Percentiles rank a stretch among this genome's conserved stretches.
Evolutionary conservation across 1,140 invertebrate species (phyloP).

Genomic region (Drosophila saltans): DNA sequence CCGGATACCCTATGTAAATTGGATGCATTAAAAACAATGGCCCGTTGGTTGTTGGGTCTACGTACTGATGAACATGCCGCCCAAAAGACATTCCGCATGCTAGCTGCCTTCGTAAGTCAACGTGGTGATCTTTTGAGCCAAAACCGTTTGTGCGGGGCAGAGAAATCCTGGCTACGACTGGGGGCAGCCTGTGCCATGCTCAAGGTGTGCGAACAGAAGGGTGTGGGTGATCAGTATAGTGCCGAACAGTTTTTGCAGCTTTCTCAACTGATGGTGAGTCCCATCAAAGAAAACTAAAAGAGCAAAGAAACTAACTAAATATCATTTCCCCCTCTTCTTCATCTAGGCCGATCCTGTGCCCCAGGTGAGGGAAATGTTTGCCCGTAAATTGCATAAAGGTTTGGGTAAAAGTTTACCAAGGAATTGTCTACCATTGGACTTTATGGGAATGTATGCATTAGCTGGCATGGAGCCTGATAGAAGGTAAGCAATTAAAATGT

Average conservation of each 20-base stretch:
- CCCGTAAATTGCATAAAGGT: constrained; percentile 96
- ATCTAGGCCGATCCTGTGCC: constrained; percentile 88
- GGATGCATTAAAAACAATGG: constrained; percentile 97
- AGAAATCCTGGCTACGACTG: constrained; percentile 96
- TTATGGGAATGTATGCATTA: constrained; percentile 97
- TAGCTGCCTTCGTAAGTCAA: constrained; percentile 94
- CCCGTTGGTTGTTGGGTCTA: constrained; percentile 96
- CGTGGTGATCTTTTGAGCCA: constrained; percentile 92
- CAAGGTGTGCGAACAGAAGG: constrained; percentile 97
- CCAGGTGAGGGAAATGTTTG: constrained; percentile 95
- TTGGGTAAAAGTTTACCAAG: constrained; percentile 90
- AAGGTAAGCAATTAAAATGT: constrained; percentile 56
- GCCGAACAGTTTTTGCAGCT: constrained; percentile 97
- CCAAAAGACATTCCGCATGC: constrained; percentile 96
- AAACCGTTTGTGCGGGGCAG: constrained; percentile 89
- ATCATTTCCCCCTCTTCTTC: constrained; percentile 4
- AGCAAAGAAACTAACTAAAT: not conserved
- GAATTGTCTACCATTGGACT: constrained; percentile 96
- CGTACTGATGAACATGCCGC: constrained; percentile 94
- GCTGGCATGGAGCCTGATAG: constrained; percentile 93
- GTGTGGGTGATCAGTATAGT: constrained; percentile 96
- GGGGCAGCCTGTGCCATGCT: constrained; percentile 97
- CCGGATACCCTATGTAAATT: constrained; percentile 96
- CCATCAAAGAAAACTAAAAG: constrained; percentile 50
- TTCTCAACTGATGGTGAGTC: constrained; percentile 91